These are phyloP conservation scores for Pterostichus niger DNA, from an alignment of 2,888 invertebrate genomes.

Conservation along the genomic window DNA sequence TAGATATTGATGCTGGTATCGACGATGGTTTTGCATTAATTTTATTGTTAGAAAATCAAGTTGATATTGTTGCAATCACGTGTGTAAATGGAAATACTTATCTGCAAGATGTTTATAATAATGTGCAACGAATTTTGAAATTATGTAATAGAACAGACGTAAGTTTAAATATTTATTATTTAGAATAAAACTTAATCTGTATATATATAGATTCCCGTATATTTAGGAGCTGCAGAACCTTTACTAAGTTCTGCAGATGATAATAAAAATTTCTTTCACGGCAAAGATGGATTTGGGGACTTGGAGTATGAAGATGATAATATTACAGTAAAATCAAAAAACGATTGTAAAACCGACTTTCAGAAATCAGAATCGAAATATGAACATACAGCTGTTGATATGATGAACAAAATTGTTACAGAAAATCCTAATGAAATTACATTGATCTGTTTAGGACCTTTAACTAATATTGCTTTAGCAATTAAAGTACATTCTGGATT, in stretches of 20 bases:
- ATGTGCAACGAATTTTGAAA: conserved; percentile 84
- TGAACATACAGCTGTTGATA: conserved; percentile 76
- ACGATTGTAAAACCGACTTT: conserved; percentile 19
- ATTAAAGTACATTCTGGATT: conserved; percentile 85
- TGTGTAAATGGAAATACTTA: conserved; percentile 87
- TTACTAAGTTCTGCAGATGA: conserved; percentile 76
- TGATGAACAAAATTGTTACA: conserved; percentile 81
- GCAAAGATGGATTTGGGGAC: conserved; percentile 87
- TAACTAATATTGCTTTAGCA: conserved; percentile 90
- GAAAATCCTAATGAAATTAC: conserved; percentile 80
- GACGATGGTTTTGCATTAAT: conserved; percentile 84
- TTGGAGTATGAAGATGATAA: conserved; percentile 77
- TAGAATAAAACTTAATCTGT: conserved; percentile 20
- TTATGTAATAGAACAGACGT: conserved; percentile 82
- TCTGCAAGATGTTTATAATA: conserved; percentile 83
- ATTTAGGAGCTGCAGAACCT: conserved; percentile 81
- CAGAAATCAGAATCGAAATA: neutral
- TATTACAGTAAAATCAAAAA: conserved; percentile 69
- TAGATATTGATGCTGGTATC: conserved; percentile 83
- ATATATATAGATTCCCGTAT: conserved; percentile 83
- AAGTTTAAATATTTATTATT: conserved; percentile 73
- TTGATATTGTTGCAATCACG: conserved; percentile 84
- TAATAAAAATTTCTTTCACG: conserved; percentile 80
- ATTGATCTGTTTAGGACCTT: conserved; percentile 84
- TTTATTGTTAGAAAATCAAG: conserved; percentile 77